Base-by-base conservation (phyloP, 2,888 invertebrate species). In the Leptopilina syphax region DNA sequence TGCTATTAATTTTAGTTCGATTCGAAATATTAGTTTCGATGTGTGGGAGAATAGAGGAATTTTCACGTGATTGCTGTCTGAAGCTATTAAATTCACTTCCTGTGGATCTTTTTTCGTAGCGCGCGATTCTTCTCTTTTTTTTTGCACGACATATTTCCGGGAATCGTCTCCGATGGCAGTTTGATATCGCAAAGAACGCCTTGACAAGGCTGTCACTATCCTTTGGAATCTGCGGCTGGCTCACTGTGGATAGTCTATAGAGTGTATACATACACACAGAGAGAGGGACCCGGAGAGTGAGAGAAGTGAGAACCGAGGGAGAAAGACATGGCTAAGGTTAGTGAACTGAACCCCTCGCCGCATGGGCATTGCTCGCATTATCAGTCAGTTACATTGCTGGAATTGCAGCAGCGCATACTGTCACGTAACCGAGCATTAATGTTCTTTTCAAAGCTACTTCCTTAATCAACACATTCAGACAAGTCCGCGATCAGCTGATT, bases 171-270 rank as follows among this genome's bases (percentile, higher is more conserved):
- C 73, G 73, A 73, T 73, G 73, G 57, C 57, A 73, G 73, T 73
- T 73, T 73, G 73, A 73, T 73, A 79, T 82, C 82, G 77, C 80
- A 80, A 81, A 83, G 80, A 85, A 83, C 81, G 85, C 86, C 85
- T 86, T 85, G 87, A 86, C 86, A 86, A 88, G 88, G 85, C 84
- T 87, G 85, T 83, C 84, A 81, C 85, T 85, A 79, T 85, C 76
- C 80, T 65, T 67, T 81, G 85, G 84, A 85, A 87, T 86, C 83
- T 83, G 84, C 79, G 82, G 81, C 44, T 12, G 47, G 47, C 12
- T 50, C 85, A 83, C 86, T 82, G 82, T 81, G 76, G 73, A 66
- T 78, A 78, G 68, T 77, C 76, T 77, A 78, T 54, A 78, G 81
- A 10, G 12, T 50, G 12, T 50, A 50, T 50, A 50, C 10, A 50